Evolutionary conservation across 1,140 invertebrate genomes (phyloP), one percentile per base, ranked within the genome.

Genomic region (Cyclargus thomasi): DNA sequence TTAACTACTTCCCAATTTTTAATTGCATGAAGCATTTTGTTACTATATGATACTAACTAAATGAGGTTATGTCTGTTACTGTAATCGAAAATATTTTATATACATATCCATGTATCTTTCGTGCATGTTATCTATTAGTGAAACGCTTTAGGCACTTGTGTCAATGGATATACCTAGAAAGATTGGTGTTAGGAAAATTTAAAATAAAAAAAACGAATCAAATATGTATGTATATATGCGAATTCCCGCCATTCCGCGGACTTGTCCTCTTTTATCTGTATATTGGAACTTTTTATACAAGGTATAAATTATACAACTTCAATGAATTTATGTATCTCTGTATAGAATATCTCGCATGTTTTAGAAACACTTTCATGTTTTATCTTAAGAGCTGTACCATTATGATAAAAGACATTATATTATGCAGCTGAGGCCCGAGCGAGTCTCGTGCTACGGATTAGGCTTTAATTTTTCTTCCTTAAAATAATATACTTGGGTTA

Each of bases 401-500:
- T 59, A 59, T 59, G 18, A 20, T 59, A 59, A 59, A 59, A 59
- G 55, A 59, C 55, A 59, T 59, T 29, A 29, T 29, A 29, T 29
- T 29, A 59, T 10, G 55, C 55, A 20, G 55, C 55, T 20, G 18
- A 59, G 18, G 20, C 18, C 20, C 20, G 55, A 7, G 17, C 55
- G 18, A 11, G 55, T 59, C 18, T 18, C 8, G 55, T 17, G 55
- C 17, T 10, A 20, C 18, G 55, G 18, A 59, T 59, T 59, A 59
- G 55, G 55, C 55, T 59, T 59, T 59, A 59, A 59, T 59, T 59
- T 21, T 59, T 59, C 55, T 59, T 59, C 55, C 55, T 59, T 59
- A 20, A 18, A 20, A 57, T 59, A 21, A 18, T 59, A 55, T 55
- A 59, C 17, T 59, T 59, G 55, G 55, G 55, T 59, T 59, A 59